These are phyloP conservation scores for Nyleta sp. DNA, from an alignment of 2,888 invertebrate species.

Conservation along the genomic window DNA sequence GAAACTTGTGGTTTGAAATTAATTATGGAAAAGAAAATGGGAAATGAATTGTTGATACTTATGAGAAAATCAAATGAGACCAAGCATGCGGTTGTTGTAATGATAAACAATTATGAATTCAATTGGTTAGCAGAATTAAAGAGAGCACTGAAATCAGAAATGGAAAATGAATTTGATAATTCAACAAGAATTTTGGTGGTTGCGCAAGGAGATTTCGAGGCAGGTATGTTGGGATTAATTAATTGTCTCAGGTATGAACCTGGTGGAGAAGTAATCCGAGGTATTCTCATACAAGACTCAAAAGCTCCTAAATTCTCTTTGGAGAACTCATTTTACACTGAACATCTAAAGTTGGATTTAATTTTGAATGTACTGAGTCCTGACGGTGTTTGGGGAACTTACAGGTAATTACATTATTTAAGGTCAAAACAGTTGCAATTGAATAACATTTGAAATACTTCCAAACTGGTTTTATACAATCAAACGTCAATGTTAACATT, in stretches of 20 bases:
- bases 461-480: no score
- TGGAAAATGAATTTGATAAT: slow-evolving; percentile 82
- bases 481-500: no score
- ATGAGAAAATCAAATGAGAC: slow-evolving; percentile 70
- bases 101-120: slow-evolving; percentile 75
- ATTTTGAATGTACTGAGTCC: slow-evolving; percentile 87
- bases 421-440: no score
- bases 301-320: slow-evolving; percentile 87
- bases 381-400: slow-evolving; percentile 89
- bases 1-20: slow-evolving; percentile 63
- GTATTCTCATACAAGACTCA: slow-evolving; percentile 85
- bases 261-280: slow-evolving; percentile 85
- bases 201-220: slow-evolving; percentile 86
- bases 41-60: slow-evolving; percentile 68
- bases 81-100: slow-evolving; percentile 72
- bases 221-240: slow-evolving; percentile 93
- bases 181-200: slow-evolving; percentile 86
- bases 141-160: slow-evolving; percentile 71
- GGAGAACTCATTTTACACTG: slow-evolving; percentile 86
- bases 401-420: slow-evolving; percentile 79
- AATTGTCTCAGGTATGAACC: slow-evolving; percentile 93
- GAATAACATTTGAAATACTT: no score
- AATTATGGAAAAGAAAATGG: slow-evolving; percentile 71
- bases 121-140: slow-evolving; percentile 80
- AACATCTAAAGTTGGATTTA: slow-evolving; percentile 88